These are phyloP conservation scores for Varroa destructor DNA, from an alignment of 1,140 invertebrate species.

Conservation along the genomic window DNA sequence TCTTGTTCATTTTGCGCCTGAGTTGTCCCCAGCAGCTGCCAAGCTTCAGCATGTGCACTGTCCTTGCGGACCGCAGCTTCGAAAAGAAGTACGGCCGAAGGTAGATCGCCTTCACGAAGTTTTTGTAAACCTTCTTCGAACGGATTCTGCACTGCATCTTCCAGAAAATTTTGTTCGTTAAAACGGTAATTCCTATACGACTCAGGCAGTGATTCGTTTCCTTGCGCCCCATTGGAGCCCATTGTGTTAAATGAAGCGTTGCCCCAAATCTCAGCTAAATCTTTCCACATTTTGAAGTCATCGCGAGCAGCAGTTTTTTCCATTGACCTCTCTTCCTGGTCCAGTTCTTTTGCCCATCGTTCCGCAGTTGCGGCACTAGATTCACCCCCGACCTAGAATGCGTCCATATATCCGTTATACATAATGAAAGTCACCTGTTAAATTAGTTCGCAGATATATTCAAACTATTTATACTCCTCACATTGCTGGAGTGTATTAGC, in stretches of 20 bases:
- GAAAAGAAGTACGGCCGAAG: constrained; percentile 87
- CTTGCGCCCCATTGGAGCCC: not conserved
- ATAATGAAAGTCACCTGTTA: too few species aligned
- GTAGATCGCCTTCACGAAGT: constrained; percentile 70
- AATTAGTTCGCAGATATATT: too few species aligned
- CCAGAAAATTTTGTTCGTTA: constrained; percentile 29
- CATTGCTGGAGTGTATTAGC: too few species aligned
- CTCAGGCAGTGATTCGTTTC: not conserved
- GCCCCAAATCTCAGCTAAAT: not conserved
- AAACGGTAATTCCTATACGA: constrained; percentile 32
- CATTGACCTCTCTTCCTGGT: too few species aligned
- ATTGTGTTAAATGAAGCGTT: not conserved
- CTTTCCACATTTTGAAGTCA: not conserved
- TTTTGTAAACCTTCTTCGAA: constrained; percentile 70
- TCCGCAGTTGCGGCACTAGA: too few species aligned
- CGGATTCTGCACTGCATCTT: constrained; percentile 48
- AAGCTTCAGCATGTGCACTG: constrained; percentile 52
- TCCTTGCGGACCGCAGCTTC: constrained; percentile 83
- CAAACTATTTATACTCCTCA: too few species aligned
- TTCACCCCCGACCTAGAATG: too few species aligned
- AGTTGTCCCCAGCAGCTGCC: constrained; percentile 53
- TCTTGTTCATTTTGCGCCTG: constrained; percentile 84
- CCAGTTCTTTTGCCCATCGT: too few species aligned
- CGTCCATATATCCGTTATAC: too few species aligned
- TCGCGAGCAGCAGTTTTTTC: not conserved